Evolutionary conservation across 2,888 invertebrate genomes (phyloP), one percentile per base, ranked within the genome.

Genomic region (Apodemia duryi): DNA sequence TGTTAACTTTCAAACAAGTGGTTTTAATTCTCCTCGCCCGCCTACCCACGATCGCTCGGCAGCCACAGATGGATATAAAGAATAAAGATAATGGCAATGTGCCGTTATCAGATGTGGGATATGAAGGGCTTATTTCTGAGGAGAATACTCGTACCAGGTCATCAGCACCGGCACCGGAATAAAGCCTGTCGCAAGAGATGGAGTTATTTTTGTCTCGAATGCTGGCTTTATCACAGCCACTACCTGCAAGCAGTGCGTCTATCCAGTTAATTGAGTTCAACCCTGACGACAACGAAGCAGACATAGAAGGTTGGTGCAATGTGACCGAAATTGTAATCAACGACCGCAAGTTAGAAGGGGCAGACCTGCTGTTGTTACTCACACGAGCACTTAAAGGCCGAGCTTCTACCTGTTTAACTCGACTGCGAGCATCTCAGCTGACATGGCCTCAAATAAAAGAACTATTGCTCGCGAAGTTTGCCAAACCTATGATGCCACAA

Each of bases 341-440:
- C 9, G 49, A 46, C 13, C 68, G 51, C 2, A 62, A 63, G 1
- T 63, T 72, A 7, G 66, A 67, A 29, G 69, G 71, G 41, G 65
- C 65, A n/a, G 71, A 73, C 13, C 62, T 70, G 11, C 52, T 71
- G 0, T 2, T 71, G 1, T 69, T 68, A 0, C 70, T 73, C 0
- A 71, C 72, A 0, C 41, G 63, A 3, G 61, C 71, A 0, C 63
- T 72, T 0, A 69, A 69, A 28, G 70, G 69, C 4, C 69, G 72
- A 10, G 73, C 70, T 28, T 66, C 70, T 1, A 65, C 54, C 5
- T 67, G 66, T 28, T 46, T 66, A 2, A 66, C 65, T 6, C 65
- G 65, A 49, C 41, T 68, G 2, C 54, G 51, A 11, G 63, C 62
- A 0, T 46, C 63, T 11, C 9, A 68, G 10, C 52, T 68, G 38